phyloP scores from a whole-genome alignment of 1,140 invertebrate species.

The Leptoteleia sp. region DNA sequence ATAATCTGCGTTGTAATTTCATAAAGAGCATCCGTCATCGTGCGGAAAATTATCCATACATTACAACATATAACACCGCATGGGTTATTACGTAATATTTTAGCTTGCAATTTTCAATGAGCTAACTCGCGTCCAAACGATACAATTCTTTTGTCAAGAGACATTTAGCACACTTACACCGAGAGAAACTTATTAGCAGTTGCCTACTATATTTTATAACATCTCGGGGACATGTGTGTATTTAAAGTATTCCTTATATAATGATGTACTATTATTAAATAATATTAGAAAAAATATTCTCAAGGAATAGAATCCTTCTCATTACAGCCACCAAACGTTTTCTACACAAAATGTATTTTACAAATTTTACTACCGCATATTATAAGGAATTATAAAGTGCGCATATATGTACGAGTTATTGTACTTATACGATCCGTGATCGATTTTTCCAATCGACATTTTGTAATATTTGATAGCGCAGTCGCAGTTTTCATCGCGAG shows the following conservation, averaged over 20 bases:
- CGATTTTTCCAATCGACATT: conserved; percentile 3
- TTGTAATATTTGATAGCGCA: conserved; percentile 4
- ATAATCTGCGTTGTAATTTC: conserved; percentile 34
- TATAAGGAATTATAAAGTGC: no score
- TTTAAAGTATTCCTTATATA: no score
- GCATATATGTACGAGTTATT: no score
- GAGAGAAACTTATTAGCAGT: no score
- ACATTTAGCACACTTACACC: conserved; percentile 2
- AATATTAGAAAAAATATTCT: no score
- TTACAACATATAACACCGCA: conserved; percentile 2
- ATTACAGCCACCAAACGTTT: no score
- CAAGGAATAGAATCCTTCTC: no score
- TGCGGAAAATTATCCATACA: conserved; percentile 16
- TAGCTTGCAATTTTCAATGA: conserved; percentile 23
- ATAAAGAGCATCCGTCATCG: conserved; percentile 30
- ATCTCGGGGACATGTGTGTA: no score
- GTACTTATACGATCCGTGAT: no score
- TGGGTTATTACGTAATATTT: conserved; percentile 33
- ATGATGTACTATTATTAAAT: background rate
- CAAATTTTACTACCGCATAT: no score
- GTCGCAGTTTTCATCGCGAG: conserved; percentile 13
- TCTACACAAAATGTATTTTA: no score
- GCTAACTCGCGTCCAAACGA: conserved; percentile 14
- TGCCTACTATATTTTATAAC: conserved; percentile 16
- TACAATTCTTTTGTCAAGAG: conserved; percentile 12